phyloP scores from a whole-genome alignment of 2,797 vertebrate genomes.

The Dallia pectoralis region DNA sequence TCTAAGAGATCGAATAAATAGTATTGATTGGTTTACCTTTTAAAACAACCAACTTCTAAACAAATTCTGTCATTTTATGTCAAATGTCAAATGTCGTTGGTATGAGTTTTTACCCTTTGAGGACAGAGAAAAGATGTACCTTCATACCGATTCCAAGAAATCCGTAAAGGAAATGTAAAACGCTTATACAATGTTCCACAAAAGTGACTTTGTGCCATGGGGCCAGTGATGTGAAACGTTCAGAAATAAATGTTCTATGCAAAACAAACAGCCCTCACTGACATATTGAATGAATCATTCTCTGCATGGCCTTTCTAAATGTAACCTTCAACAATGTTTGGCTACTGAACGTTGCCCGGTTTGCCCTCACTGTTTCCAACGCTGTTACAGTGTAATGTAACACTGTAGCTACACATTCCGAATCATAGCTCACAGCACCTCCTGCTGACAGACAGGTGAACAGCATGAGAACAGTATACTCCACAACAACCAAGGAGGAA shows the following conservation, averaged over 20 bases:
- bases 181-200: neutral
- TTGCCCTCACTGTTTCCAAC: conserved; percentile 30
- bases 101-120: too few relatives aligned
- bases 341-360: neutral
- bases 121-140: too few relatives aligned
- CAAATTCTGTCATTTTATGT: neutral
- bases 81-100: neutral
- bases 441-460: conserved; percentile 54
- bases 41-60: neutral
- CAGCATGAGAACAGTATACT: conserved; percentile 46
- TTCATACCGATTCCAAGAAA: neutral
- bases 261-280: neutral
- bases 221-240: neutral
- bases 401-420: conserved; percentile 27
- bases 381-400: conserved; percentile 13
- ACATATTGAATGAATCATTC: neutral
- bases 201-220: neutral
- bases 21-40: neutral
- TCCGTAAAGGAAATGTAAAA: conserved; percentile 1
- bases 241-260: neutral
- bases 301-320: neutral
- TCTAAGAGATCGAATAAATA: neutral
- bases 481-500: conserved; percentile 60
- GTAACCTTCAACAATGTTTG: neutral
- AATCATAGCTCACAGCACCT: conserved; percentile 48